phyloP scores from a whole-genome alignment of 2,888 invertebrate genomes.

The Erynnis tages region DNA sequence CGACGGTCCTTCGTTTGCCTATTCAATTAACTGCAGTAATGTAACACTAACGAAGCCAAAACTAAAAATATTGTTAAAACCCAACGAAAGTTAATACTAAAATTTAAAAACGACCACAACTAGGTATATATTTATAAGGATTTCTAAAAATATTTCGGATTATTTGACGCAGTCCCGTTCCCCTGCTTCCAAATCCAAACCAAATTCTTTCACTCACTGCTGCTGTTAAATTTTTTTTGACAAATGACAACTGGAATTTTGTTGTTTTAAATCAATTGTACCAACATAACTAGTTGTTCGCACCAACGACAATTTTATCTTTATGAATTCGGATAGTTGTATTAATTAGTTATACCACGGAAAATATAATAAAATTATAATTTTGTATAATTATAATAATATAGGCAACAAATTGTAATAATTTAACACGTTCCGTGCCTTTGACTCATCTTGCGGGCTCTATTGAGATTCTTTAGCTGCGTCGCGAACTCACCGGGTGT shows the following conservation, averaged over 20 bases:
- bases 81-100: slow-evolving; percentile 48
- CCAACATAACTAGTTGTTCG: slow-evolving; percentile 25
- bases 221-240: slow-evolving; percentile 45
- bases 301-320: background rate
- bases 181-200: slow-evolving; percentile 62
- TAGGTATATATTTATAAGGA: slow-evolving; percentile 54
- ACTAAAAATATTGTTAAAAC: slow-evolving; percentile 60
- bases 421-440: too few species aligned
- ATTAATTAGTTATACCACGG: too few species aligned
- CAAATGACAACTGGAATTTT: slow-evolving; percentile 37
- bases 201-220: slow-evolving; percentile 53
- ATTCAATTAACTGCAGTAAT: slow-evolving; percentile 52
- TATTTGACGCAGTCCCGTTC: slow-evolving; percentile 52
- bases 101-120: slow-evolving; percentile 49
- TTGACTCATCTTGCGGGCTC: too few species aligned
- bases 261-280: slow-evolving; percentile 38
- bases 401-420: too few species aligned
- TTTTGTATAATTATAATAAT: too few species aligned
- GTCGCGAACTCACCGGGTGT: too few species aligned
- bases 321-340: background rate
- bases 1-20: slow-evolving; percentile 72
- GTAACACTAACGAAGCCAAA: slow-evolving; percentile 54
- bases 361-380: too few species aligned
- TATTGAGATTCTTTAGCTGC: too few species aligned
- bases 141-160: slow-evolving; percentile 64